Conservation (phyloP, 2,888 invertebrate species). For the Apomyelois bistriatella region DNA sequence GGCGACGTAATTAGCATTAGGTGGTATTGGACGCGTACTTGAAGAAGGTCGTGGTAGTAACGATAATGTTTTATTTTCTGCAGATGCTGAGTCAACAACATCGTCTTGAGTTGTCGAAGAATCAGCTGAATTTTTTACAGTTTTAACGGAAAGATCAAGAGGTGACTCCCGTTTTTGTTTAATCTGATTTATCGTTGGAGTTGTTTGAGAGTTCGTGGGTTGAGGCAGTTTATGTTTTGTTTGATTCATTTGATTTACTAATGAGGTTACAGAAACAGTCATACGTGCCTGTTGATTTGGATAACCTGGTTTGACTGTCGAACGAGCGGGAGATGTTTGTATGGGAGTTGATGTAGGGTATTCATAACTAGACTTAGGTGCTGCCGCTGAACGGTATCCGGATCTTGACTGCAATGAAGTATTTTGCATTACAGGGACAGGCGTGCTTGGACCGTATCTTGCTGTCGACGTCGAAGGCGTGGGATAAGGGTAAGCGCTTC, state of each 20-base stretch:
- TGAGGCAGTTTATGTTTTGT: slow-evolving; percentile 83
- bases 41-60: slow-evolving; percentile 53
- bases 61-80: slow-evolving; percentile 55
- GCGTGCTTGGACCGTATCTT: slow-evolving; percentile 45
- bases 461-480: slow-evolving; percentile 61
- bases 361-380: slow-evolving; percentile 58
- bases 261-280: slow-evolving; percentile 72
- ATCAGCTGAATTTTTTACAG: slow-evolving; percentile 92
- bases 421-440: slow-evolving; percentile 52
- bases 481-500: slow-evolving; percentile 55
- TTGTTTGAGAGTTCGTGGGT: slow-evolving; percentile 60
- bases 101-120: slow-evolving; percentile 90
- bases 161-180: slow-evolving; percentile 87
- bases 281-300: slow-evolving; percentile 66
- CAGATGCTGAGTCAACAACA: slow-evolving; percentile 65
- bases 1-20: slow-evolving; percentile 42
- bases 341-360: slow-evolving; percentile 50
- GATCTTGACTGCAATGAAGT: slow-evolving; percentile 47
- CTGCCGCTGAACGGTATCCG: slow-evolving; percentile 47
- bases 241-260: slow-evolving; percentile 73
- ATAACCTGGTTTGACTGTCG: slow-evolving; percentile 56
- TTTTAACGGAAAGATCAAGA: slow-evolving; percentile 92
- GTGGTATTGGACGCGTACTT: slow-evolving; percentile 41
- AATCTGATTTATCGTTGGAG: slow-evolving; percentile 57
- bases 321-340: slow-evolving; percentile 60